These are phyloP conservation scores for Ormyrus nitidulus DNA, from an alignment of 2,888 invertebrate species.

Conservation along the genomic window DNA sequence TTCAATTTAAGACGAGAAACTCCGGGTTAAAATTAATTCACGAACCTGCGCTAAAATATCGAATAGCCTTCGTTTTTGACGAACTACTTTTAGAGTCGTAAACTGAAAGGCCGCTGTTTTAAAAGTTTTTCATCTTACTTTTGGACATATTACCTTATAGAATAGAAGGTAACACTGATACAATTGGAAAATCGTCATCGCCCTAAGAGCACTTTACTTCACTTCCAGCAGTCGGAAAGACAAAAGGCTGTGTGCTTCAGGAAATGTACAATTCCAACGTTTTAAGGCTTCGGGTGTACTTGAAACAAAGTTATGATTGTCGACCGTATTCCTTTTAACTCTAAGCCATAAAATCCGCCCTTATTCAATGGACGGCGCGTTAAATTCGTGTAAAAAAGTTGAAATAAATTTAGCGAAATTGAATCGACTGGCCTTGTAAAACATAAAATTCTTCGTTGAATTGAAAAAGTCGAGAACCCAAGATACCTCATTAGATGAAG, in stretches of 20 bases:
- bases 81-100: not conserved
- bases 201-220: conserved; percentile 21
- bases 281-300: conserved; percentile 1
- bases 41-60: no score
- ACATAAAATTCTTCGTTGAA: no score
- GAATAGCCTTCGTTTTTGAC: not conserved
- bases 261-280: conserved; percentile 15
- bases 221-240: not conserved
- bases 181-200: conserved; percentile 20
- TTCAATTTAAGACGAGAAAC: no score
- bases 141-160: not conserved
- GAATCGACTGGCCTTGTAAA: no score
- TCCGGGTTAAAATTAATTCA: no score
- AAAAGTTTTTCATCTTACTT: not conserved
- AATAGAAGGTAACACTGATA: not conserved
- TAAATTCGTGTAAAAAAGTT: no score
- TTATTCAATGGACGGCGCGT: no score
- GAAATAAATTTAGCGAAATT: no score
- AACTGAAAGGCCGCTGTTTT: not conserved
- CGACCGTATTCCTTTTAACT: not conserved
- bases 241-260: conserved; percentile 11
- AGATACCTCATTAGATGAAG: no score
- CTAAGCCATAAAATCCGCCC: not conserved
- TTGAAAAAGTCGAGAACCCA: no score
- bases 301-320: conserved; percentile 18